These are phyloP conservation scores for Heliconius eleuchia DNA, from an alignment of 1,140 invertebrate species.

Conservation along the genomic window DNA sequence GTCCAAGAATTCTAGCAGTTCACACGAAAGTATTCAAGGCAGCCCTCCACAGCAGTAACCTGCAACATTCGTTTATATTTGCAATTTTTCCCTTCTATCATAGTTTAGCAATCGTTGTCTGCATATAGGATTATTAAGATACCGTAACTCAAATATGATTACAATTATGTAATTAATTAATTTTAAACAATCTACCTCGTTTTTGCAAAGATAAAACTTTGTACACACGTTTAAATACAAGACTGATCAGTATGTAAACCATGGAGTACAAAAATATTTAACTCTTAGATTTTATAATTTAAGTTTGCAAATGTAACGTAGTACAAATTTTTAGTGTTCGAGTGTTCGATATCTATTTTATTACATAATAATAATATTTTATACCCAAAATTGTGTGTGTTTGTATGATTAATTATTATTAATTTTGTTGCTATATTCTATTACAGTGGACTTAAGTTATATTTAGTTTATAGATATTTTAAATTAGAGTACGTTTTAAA, in stretches of 20 bases:
- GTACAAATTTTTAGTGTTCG: slow-evolving; percentile 53
- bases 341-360: slow-evolving; percentile 42
- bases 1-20: slow-evolving; percentile 63
- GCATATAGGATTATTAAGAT: background rate
- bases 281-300: slow-evolving; percentile 39
- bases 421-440: slow-evolving; percentile 76
- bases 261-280: slow-evolving; percentile 54
- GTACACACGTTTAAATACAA: slow-evolving; percentile 60
- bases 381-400: slow-evolving; percentile 79
- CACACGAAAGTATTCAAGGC: slow-evolving; percentile 59
- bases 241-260: slow-evolving; percentile 75
- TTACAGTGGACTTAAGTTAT: slow-evolving; percentile 56
- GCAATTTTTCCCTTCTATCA: slow-evolving; percentile 24
- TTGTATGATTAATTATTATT: slow-evolving; percentile 71
- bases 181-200: slow-evolving; percentile 65
- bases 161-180: slow-evolving; percentile 23
- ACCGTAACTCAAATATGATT: background rate
- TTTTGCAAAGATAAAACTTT: slow-evolving; percentile 48
- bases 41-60: slow-evolving; percentile 52
- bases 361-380: slow-evolving; percentile 61
- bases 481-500: slow-evolving; percentile 27
- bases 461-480: slow-evolving; percentile 42
- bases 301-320: slow-evolving; percentile 44
- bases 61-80: slow-evolving; percentile 26
- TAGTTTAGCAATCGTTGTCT: background rate